Conservation (phyloP, 2,113 vertebrate genomes). For the Taurulus bubalis region DNA sequence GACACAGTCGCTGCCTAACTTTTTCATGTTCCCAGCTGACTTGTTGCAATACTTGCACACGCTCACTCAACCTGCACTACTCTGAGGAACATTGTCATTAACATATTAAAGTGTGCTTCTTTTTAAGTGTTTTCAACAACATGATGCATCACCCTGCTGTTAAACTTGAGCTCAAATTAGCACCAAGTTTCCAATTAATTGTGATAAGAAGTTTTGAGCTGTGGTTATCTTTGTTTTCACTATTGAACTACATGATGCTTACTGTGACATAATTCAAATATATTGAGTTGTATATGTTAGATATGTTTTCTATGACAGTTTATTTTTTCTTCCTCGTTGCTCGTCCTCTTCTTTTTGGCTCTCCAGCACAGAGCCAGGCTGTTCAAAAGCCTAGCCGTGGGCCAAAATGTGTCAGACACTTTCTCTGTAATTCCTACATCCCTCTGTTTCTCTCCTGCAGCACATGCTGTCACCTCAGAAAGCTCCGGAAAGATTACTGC, state of each 20-base stretch:
- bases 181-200: background rate
- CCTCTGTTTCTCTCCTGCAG: slow-evolving; percentile 81
- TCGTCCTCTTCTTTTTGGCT: slow-evolving; percentile 25
- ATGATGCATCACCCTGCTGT: background rate
- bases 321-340: slow-evolving; percentile 6
- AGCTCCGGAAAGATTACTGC: slow-evolving; percentile 93
- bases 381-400: slow-evolving; percentile 56
- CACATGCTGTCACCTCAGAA: slow-evolving; percentile 96
- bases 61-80: slow-evolving; percentile 1
- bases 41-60: background rate
- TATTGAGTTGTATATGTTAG: background rate
- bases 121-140: slow-evolving; percentile 10
- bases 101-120: background rate
- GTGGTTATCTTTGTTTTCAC: background rate
- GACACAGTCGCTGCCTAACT: background rate
- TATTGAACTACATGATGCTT: background rate
- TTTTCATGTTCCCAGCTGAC: background rate
- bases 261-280: slow-evolving; percentile 2
- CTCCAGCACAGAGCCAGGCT: slow-evolving; percentile 14
- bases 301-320: slow-evolving; percentile 14
- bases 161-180: background rate
- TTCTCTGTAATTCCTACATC: slow-evolving; percentile 61
- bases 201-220: background rate
- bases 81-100: background rate
- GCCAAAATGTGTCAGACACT: slow-evolving; percentile 60